Evolutionary conservation across 35 echinoderm and acorn worm genomes (phyloP).

Genomic region (Holothuria glaberrima): DNA sequence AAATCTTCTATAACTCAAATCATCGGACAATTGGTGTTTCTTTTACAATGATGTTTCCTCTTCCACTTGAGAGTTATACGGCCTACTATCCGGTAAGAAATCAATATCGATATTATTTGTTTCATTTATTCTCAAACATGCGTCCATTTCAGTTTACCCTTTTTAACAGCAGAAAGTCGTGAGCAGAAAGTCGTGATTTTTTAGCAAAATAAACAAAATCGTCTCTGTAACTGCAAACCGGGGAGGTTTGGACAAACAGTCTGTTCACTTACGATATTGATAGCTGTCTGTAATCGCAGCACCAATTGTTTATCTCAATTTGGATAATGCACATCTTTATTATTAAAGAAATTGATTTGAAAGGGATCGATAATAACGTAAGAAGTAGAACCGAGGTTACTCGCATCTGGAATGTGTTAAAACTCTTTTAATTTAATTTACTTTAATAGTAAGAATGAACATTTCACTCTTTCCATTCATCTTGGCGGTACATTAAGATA

Average conservation of each 20-base stretch:
- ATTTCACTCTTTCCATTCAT: too few species aligned
- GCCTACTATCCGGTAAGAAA: too few species aligned
- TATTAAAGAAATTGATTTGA: conserved; percentile 27
- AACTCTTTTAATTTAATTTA: too few species aligned
- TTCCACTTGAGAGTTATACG: too few species aligned
- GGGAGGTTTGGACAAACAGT: conserved; percentile 29
- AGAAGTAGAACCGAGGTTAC: too few species aligned
- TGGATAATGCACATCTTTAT: conserved; percentile 41
- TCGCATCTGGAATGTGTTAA: too few species aligned
- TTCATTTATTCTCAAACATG: conserved; percentile 11
- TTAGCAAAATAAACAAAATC: conserved; percentile 14
- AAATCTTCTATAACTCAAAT: too few species aligned
- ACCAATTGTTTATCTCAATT: conserved; percentile 46
- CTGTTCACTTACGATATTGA: conserved; percentile 46
- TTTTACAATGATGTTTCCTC: too few species aligned
- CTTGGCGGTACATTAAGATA: too few species aligned
- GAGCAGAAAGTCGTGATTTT: conserved; percentile 33
- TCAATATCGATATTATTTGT: conserved; percentile 23
- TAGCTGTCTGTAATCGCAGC: conserved; percentile 4
- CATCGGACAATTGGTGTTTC: too few species aligned
- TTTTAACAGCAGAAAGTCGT: not conserved
- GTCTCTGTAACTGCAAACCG: conserved; percentile 16
- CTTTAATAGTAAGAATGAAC: too few species aligned
- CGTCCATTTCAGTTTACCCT: not conserved
- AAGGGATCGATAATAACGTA: not conserved